Base-by-base conservation (phyloP, 2,888 invertebrate species). In the Acanthosoma haemorrhoidale region DNA sequence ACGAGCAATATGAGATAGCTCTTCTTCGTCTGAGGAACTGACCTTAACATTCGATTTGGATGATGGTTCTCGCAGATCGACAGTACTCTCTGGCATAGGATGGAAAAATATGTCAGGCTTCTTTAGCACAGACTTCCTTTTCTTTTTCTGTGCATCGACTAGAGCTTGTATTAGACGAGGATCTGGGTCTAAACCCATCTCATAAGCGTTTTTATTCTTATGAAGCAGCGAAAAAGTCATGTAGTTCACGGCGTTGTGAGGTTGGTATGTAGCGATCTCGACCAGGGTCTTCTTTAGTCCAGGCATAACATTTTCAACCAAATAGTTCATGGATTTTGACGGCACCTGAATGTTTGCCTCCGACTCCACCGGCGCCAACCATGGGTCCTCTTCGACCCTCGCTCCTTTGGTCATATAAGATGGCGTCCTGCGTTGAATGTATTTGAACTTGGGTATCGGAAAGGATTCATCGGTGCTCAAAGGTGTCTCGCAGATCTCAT, bases 401-500 rank as follows among this genome's bases (percentile, higher is more conserved):
- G 6, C 21, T 51, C 51, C 51, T 51, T 51, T 21, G n/a, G 25
- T 25, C 25, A 25, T 21, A 15, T 25, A n/a, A 4, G 51, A 51
- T 13, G 6, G 21, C n/a, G n/a, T n/a, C 29, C 51, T 21, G 2
- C 51, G 51, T 25, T 21, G 25, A n/a, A 51, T n/a, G 29, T 51
- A 25, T 25, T 25, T 21, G 29, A 51, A 51, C n/a, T 8, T 51
- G 1, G 25, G 25, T n/a, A 51, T 25, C 18, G 21, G 21, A 29
- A 51, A 51, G 21, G 51, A 51, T 6, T 51, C 51, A n/a, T 51
- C 51, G 29, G 25, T 51, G n/a, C 51, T 51, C 4, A 25, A 13
- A 51, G 51, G 51, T 25, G 51, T 51, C 51, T 51, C 51, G n/a
- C 51, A 51, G n/a, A 51, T 25, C 21, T 51, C 4, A 51, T 51